phyloP scores from a whole-genome alignment of 2,888 invertebrate species.

The Lasioglossum marginatum region DNA sequence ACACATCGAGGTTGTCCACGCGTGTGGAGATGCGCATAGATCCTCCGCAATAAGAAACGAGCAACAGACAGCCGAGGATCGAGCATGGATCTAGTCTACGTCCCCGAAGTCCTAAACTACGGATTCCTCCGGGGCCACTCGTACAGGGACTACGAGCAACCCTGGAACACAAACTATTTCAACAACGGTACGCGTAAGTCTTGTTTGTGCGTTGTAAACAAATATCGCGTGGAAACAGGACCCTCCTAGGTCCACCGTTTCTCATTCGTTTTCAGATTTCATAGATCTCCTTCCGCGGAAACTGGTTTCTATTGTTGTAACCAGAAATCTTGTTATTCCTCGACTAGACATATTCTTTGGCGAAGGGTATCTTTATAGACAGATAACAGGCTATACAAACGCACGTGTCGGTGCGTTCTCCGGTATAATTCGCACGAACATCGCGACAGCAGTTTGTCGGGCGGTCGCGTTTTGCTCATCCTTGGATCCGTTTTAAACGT shows the following conservation, averaged over 20 bases:
- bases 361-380: not conserved
- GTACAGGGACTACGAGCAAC: conserved; percentile 86
- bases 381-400: not conserved
- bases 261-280: not conserved
- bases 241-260: not conserved
- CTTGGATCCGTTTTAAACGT: not conserved
- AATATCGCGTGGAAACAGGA: not conserved
- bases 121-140: conserved; percentile 85
- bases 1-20: not conserved
- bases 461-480: not conserved
- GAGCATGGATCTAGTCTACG: conserved; percentile 86
- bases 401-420: not conserved
- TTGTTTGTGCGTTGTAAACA: not conserved
- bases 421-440: not conserved
- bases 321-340: not conserved
- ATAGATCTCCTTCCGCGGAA: not conserved
- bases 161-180: conserved; percentile 82
- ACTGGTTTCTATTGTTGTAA: not conserved
- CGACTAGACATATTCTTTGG: not conserved
- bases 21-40: conserved; percentile 13
- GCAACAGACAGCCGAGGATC: not conserved
- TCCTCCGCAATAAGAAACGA: not conserved
- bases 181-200: conserved; percentile 74
- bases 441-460: not conserved
- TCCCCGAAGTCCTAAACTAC: conserved; percentile 86